These are phyloP conservation scores for Rhinoraja longicauda DNA, from an alignment of 2,797 vertebrate genomes.

Conservation along the genomic window DNA sequence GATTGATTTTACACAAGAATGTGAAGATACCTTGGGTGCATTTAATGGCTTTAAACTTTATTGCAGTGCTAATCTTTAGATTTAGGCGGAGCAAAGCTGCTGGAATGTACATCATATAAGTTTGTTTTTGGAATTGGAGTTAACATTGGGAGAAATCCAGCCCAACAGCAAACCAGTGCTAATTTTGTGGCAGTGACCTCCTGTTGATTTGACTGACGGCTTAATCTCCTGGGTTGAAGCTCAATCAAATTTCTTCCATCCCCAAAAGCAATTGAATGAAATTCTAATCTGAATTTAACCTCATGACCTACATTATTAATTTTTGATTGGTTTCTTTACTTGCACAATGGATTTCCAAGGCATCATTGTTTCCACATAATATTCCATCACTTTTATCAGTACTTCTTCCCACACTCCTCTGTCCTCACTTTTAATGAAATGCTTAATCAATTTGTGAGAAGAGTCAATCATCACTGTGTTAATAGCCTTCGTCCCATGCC, in stretches of 20 bases:
- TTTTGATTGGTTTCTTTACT: not conserved
- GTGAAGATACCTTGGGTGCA: not conserved
- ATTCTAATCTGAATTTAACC: constrained; percentile 15
- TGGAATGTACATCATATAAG: not conserved
- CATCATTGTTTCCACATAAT: not conserved
- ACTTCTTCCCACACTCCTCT: not conserved
- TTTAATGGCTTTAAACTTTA: too few relatives aligned
- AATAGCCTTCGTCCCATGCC: not conserved
- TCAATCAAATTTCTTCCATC: not conserved
- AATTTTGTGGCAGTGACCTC: not conserved
- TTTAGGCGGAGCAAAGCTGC: not conserved
- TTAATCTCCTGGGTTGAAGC: not conserved
- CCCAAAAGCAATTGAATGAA: constrained; percentile 3
- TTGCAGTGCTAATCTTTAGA: too few relatives aligned
- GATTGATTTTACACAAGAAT: not conserved
- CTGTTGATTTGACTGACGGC: not conserved
- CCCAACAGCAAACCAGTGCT: not conserved
- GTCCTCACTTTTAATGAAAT: not conserved
- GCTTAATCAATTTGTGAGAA: not conserved
- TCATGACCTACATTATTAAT: not conserved
- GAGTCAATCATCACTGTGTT: constrained; percentile 3
- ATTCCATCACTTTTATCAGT: not conserved
- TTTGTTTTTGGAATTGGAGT: not conserved
- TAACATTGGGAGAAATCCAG: not conserved
- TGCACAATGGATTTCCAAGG: not conserved